Base-by-base conservation (phyloP, 2,113 vertebrate species). In the Cololabis saira region DNA sequence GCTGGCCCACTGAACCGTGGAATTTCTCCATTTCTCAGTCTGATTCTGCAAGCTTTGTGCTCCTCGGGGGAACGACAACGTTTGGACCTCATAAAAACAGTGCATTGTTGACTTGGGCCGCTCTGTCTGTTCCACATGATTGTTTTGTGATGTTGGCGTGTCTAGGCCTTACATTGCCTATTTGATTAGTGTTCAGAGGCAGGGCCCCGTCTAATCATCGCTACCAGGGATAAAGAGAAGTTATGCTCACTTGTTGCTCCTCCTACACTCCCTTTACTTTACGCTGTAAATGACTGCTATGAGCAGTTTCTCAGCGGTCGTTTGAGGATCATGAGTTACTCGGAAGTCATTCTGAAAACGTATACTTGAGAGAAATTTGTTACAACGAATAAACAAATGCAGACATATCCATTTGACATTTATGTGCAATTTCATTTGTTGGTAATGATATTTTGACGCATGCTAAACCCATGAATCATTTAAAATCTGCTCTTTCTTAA, bases 121-220 rank as follows among this genome's bases (percentile, higher is more conserved):
- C 70, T 84, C 70, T 59, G 76, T 85, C 80, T 80, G 80, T 79
- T 81, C 76, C 72, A 73, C 57, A 77, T 79, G 66, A 76, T 90
- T 88, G 85, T 90, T 88, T 87, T 89, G 87, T 81, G 82, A 84
- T 80, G 86, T 67, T 78, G 82, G 80, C 80, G 80, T 74, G 84
- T 91, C 85, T 89, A n/a, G 69, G 78, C 77, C 74, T 72, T 81
- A 87, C 81, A 79, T 92, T 91, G 90, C 88, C 88, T 88, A 78
- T 91, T 91, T 88, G 87, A 91, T 90, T 89, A 84, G 88, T 71
- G 82, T 67, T 87, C 52, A 85, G 82, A 81, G 83, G 75, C 77
- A 72, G 79, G 64, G 51, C 70, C 71, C 78, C 69, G 87, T 81
- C 85, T 86, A 83, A 88, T 90, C 85, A 87, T 91, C 75, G 86